Percentiles rank a stretch among this genome's conserved stretches.
phyloP scores from a whole-genome alignment of 2,888 invertebrate genomes.

The Tiliacea aurago region DNA sequence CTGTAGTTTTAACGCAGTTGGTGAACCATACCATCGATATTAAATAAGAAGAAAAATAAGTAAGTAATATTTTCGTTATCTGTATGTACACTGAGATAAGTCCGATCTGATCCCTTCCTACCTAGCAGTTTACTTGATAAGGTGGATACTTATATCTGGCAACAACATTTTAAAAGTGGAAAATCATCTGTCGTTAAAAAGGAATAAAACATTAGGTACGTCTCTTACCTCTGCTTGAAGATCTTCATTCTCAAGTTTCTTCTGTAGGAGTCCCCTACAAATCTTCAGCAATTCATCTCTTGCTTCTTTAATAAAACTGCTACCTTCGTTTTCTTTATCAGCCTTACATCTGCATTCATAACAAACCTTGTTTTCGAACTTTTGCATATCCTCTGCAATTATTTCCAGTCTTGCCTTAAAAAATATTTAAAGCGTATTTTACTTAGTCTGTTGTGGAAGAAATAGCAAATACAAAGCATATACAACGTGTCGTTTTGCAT shows the following conservation, averaged over 20 bases:
- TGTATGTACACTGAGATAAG: neutral
- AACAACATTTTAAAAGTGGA: neutral
- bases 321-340: constrained; percentile 79
- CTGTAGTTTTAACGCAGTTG: too few relatives aligned
- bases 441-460: neutral
- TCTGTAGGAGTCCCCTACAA: constrained; percentile 78
- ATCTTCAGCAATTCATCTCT: constrained; percentile 82
- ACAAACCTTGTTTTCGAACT: constrained; percentile 65
- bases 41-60: neutral
- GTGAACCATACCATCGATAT: neutral
- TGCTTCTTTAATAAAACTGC: constrained; percentile 76
- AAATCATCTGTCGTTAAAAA: neutral
- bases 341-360: constrained; percentile 73
- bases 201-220: neutral
- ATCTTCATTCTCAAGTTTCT: constrained; percentile 84
- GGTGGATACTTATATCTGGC: neutral
- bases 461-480: neutral
- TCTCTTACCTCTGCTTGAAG: constrained; percentile 78
- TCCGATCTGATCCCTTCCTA: neutral
- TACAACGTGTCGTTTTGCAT: too few relatives aligned
- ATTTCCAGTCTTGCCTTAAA: constrained; percentile 73
- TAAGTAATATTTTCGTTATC: neutral
- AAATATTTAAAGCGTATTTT: neutral
- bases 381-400: constrained; percentile 68
- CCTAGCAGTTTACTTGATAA: neutral